Evolutionary conservation across 2,113 vertebrate genomes (phyloP).

Genomic region (Sturnira hondurensis): DNA sequence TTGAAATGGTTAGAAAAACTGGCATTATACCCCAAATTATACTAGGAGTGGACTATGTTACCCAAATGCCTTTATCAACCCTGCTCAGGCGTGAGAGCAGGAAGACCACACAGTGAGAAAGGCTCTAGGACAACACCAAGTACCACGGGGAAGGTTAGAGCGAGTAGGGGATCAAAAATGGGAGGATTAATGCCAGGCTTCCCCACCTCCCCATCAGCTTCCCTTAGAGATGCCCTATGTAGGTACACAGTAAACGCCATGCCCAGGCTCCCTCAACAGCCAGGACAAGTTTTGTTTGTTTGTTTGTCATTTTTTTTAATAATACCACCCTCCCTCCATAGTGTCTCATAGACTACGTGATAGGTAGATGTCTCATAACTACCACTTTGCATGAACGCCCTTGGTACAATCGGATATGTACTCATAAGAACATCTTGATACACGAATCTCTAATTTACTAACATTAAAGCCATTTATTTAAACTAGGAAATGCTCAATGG

Average conservation of each 20-base stretch:
- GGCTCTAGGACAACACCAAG: not conserved
- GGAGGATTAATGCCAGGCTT: not conserved
- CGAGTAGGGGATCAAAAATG: not conserved
- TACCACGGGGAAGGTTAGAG: not conserved
- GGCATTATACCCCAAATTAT: not conserved
- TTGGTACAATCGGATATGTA: not conserved
- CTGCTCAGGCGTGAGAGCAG: not conserved
- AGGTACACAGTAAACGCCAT: not conserved
- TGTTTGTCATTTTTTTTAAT: too few species aligned
- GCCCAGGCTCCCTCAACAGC: not conserved
- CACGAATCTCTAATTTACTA: not conserved
- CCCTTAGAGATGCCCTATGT: not conserved
- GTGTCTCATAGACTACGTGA: not conserved
- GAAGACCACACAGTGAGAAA: not conserved
- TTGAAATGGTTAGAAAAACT: not conserved
- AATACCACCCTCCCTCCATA: rapidly evolving
- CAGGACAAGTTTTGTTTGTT: not conserved
- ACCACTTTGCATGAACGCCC: not conserved
- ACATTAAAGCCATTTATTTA: not conserved
- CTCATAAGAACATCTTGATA: not conserved
- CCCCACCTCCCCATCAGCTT: not conserved
- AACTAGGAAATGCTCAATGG: not conserved
- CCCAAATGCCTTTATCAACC: not conserved
- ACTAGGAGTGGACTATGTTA: not conserved
- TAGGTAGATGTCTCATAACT: not conserved